These are phyloP conservation scores for Galemys pyrenaicus DNA, from an alignment of 2,113 vertebrate species.

Conservation along the genomic window DNA sequence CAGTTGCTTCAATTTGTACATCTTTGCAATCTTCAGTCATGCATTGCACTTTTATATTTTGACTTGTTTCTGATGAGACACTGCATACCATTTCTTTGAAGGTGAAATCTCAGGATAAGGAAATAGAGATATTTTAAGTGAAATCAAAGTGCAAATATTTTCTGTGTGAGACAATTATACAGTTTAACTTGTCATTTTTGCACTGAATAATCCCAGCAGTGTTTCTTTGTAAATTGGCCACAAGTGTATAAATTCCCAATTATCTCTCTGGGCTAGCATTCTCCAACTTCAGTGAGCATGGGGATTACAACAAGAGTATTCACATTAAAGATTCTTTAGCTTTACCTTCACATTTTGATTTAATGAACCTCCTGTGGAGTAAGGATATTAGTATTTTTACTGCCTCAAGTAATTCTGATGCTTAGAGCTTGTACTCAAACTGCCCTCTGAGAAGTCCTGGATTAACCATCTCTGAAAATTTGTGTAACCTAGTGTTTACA, in stretches of 20 bases:
- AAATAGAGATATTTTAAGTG: conserved; percentile 36
- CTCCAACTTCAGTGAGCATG: not conserved
- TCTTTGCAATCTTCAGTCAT: conserved; percentile 45
- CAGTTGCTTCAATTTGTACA: conserved; percentile 19
- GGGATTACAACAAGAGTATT: not conserved
- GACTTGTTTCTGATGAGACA: conserved; percentile 47
- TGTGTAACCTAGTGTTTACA: not conserved
- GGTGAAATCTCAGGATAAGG: conserved; percentile 31
- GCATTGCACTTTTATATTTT: not conserved
- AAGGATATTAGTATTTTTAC: not conserved
- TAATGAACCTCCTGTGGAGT: not conserved
- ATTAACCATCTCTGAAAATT: not conserved
- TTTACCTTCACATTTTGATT: not conserved
- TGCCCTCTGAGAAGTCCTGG: not conserved
- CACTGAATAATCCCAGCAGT: not conserved
- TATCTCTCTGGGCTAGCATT: not conserved
- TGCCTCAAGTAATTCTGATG: not conserved
- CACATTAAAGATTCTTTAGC: not conserved
- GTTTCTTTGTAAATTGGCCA: not conserved
- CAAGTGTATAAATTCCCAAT: not conserved
- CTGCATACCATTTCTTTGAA: conserved; percentile 52
- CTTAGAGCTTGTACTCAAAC: not conserved
- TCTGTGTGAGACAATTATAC: conserved; percentile 32
- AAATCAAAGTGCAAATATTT: conserved; percentile 46
- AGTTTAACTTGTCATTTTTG: conserved; percentile 20